Percentiles rank a stretch among this genome's conserved stretches.
These are phyloP conservation scores for Anguilla japonica DNA, from an alignment of 2,113 vertebrate genomes.

Conservation along the genomic window DNA sequence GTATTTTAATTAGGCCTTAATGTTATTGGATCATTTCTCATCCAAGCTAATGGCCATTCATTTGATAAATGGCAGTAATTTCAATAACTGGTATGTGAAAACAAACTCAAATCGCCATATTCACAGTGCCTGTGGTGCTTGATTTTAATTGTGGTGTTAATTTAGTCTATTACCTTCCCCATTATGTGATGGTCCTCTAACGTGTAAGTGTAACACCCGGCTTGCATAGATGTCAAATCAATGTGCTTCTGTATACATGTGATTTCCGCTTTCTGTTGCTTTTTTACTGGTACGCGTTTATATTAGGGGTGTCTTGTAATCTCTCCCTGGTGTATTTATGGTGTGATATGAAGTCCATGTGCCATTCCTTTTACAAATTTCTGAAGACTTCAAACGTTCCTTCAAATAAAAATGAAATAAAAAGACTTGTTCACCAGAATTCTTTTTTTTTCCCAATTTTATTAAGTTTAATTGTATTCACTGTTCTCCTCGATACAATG, in stretches of 20 bases:
- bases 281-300: background rate
- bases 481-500: background rate
- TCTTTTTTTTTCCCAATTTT: background rate
- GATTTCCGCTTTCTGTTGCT: background rate
- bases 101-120: background rate
- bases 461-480: conserved; percentile 12
- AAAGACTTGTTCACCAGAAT: background rate
- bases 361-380: conserved; percentile 18
- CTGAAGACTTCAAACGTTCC: conserved; percentile 25
- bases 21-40: background rate
- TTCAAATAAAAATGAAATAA: conserved; percentile 4
- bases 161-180: background rate
- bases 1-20: background rate
- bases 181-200: background rate
- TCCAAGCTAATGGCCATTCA: background rate
- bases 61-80: background rate
- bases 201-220: background rate
- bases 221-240: background rate
- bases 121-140: background rate
- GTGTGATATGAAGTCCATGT: conserved; percentile 6
- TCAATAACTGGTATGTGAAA: background rate
- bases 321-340: background rate
- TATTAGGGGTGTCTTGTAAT: background rate
- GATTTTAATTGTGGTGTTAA: background rate
- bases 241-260: background rate